These are phyloP conservation scores for Pseudopodoces humilis DNA, from an alignment of 2,113 vertebrate genomes.

Conservation along the genomic window DNA sequence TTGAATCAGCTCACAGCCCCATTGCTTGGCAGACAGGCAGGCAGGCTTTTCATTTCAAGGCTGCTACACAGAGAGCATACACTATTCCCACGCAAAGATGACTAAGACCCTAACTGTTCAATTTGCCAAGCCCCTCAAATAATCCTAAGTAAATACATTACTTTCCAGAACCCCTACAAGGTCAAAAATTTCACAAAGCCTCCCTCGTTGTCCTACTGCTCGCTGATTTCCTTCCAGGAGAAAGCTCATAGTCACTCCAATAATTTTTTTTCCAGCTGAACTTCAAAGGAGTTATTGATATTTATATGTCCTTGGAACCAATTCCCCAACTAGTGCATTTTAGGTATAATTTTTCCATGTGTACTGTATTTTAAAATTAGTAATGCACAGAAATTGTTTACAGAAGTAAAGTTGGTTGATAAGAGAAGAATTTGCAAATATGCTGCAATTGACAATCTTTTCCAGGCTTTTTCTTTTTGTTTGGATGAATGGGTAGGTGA, in stretches of 20 bases:
- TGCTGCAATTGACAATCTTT: not conserved
- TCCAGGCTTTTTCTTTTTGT: not conserved
- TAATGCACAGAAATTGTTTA: not conserved
- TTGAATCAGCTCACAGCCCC: not conserved
- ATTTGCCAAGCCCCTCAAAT: constrained; percentile 26
- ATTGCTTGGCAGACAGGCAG: not conserved
- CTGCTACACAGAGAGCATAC: not conserved
- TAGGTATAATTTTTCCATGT: not conserved
- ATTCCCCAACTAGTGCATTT: not conserved
- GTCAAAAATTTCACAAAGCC: constrained; percentile 20
- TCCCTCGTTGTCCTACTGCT: not conserved
- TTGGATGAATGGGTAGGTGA: not conserved
- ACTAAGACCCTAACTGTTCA: constrained; percentile 17
- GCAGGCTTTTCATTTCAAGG: not conserved
- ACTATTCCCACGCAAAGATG: constrained; percentile 14
- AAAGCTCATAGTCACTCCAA: not conserved
- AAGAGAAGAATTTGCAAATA: constrained; percentile 24
- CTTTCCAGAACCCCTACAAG: constrained; percentile 43
- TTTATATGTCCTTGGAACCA: not conserved
- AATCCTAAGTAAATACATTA: constrained; percentile 33
- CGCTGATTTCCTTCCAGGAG: constrained; percentile 6
- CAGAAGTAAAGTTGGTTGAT: not conserved
- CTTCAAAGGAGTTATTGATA: constrained; percentile 19
- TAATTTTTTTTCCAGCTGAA: constrained; percentile 10
- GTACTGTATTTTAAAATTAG: not conserved